Evolutionary conservation across 2,797 vertebrate species (phyloP), one percentile per base, ranked within the genome.

Genomic region (Anniella stebbinsi): DNA sequence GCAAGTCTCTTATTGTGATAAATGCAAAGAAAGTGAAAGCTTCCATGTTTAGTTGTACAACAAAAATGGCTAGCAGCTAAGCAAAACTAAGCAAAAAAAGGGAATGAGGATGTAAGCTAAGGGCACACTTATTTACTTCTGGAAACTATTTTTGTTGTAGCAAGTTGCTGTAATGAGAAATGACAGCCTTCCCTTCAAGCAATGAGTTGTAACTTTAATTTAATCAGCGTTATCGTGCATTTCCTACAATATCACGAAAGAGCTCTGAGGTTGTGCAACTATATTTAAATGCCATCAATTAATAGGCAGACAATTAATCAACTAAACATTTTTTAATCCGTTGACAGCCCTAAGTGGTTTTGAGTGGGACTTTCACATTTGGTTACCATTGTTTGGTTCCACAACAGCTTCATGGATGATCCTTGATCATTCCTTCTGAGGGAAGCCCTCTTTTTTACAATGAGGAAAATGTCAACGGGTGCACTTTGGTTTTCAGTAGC

Each of bases 371-470:
- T 84, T 60, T 91, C 88, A 66, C 84, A 45, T 72, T 69, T 92
- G 78, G 76, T 90, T 45, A 18, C 90, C 91, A 90, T 70, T 60
- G 12, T 92, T 90, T 93, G 92, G 88, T 83, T 89, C 87, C 84
- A 45, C 76, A 57, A 12, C 41, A 36, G 36, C 82, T 87, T 88
- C 4, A 73, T 84, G 72, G 81, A 86, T 91, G 88, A 92, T 91
- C 87, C 80, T 57, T 92, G 86, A 87, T 93, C 91, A 84, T 38
- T 63, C 5, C 60, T 30, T 75, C 67, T 66, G 77, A 67, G 80
- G 89, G 88, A 94, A 94, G 87, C 38, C 21, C 80, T 51, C 67
- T 63, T 75, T 30, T 77, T 25, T 54, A 41, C 28, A 66, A 38
- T 48, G 67, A 89, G 60, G 25, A 69, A 85, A 78, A 77, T 54